Base-by-base conservation (phyloP, 2,888 invertebrate species). In the Panopea generosa region DNA sequence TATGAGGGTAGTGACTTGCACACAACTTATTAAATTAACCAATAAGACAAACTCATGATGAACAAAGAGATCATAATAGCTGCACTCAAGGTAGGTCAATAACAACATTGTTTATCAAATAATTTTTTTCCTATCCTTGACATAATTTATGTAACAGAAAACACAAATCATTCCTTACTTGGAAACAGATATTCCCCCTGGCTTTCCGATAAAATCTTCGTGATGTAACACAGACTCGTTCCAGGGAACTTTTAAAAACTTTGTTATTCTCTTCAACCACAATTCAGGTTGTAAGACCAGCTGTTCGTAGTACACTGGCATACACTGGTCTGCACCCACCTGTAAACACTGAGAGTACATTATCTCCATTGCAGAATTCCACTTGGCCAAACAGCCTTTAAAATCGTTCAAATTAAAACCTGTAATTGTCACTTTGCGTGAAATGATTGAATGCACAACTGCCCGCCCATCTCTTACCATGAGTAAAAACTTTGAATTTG, bases 391-490 rank as follows among this genome's bases (percentile, higher is more conserved):
- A 93, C 99, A 99, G 93, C 98, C 81, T 56, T 97, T 95, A 94
- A 97, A 98, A 93, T 96, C 97, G 86, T 95, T 95, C 93, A 99
- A 94, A 94, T 99, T 98, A 94, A 99, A 99, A 53, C 98, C 99
- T 18, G 96, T 96, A 90, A 97, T 97, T 40, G 96, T 95, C 56
- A 96, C 95, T 95, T 98, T 97, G 88, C 99, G 95, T 60, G 97
- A 96, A 91, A 99, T 99, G 92, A 99, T 98, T 81, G 99, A 99
- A 94, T 99, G 99, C 77, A 99, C 99, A 26, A 99, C 98, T 77
- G 99, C 99, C 81, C 99, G 95, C 27, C 99, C 99, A 93, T 99
- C 99, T 81, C 99, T 96, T 87, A 99, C 96, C 98, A 99, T 98
- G 93, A 99, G 97, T 87, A 99, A 95, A 94, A 98, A 99, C 94